Base-by-base conservation (phyloP, 1,140 invertebrate genomes). In the Heliconius hewitsoni region DNA sequence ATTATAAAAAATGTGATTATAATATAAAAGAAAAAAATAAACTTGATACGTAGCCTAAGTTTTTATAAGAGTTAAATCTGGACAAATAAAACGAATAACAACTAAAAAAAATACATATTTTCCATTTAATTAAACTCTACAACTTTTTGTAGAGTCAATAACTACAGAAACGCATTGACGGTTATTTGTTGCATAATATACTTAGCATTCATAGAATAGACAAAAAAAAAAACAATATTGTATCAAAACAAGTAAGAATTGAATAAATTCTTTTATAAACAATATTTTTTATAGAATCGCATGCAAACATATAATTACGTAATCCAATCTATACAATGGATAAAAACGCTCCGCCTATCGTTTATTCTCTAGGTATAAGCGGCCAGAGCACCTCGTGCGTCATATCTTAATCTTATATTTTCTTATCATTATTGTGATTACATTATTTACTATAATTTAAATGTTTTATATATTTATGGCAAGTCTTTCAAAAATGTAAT, bases 321-420 rank as follows among this genome's bases (percentile, higher is more conserved):
- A 27, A 60, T 37, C 4, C 1, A 37, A 37, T 60, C 19, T 19
- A 11, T 60, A 23, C n/a, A 60, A 27, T 23, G 57, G 23, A 60
- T 60, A 70, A 71, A 72, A 78, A 30, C 82, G 83, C 81, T 75
- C 72, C 81, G 76, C 82, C 83, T 66, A 50, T 70, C n/a, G 57
- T 60, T 23, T 60, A 60, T n/a, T 9, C n/a, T 60, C 19, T 13
- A 60, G 52, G 18, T 60, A 23, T 23, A 11, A 60, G 57, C 19
- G 8, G 57, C 11, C 42, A 57, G n/a, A 19, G 9, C 0, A 8
- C n/a, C 57, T 23, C 57, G 57, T 23, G 57, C n/a, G 57, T 46
- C 57, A 27, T 23, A 27, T 60, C 19, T 23, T 19, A 60, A 27
- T 60, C 19, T 23, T 19, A 60, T 60, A 46, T 46, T 46, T 46